A percentile compares a stretch with the other conserved stretches of the same genome.
These are phyloP conservation scores for Podarcis lilfordi DNA, from an alignment of 2,797 vertebrate species.

Conservation along the genomic window DNA sequence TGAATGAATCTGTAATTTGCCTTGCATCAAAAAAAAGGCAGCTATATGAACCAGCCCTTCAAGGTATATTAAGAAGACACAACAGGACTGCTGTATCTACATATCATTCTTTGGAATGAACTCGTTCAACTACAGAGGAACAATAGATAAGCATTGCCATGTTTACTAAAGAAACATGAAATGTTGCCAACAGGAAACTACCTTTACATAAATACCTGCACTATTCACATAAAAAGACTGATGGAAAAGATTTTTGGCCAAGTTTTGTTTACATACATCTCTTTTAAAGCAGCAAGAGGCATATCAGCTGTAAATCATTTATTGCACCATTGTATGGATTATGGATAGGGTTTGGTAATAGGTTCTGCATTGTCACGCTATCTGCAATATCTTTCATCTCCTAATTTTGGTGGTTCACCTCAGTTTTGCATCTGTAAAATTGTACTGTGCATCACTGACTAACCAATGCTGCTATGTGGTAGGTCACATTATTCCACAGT, in stretches of 20 bases:
- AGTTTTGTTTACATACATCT: constrained; percentile 3
- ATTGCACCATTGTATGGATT: not conserved
- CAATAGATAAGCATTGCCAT: constrained; percentile 19
- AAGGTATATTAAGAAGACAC: not conserved
- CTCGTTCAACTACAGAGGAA: not conserved
- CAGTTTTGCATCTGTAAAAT: not conserved
- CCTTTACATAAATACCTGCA: constrained; percentile 3
- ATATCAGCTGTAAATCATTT: constrained; percentile 5
- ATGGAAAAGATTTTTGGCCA: constrained; percentile 2
- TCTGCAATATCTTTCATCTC: not conserved
- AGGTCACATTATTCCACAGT: not conserved
- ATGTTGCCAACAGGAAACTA: constrained; percentile 21
- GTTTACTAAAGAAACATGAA: constrained; percentile 14
- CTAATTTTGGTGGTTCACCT: not conserved
- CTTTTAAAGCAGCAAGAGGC: not conserved
- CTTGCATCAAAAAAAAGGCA: not conserved
- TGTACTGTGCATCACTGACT: not conserved
- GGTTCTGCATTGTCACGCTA: not conserved
- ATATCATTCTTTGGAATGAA: constrained; percentile 5
- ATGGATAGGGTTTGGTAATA: not conserved
- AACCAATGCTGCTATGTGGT: not conserved
- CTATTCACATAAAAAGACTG: constrained; percentile 11
- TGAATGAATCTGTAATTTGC: not conserved
- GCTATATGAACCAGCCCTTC: not conserved
- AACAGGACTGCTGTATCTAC: not conserved